Conservation (phyloP, 1,140 invertebrate species). For the Mercenaria mercenaria region DNA sequence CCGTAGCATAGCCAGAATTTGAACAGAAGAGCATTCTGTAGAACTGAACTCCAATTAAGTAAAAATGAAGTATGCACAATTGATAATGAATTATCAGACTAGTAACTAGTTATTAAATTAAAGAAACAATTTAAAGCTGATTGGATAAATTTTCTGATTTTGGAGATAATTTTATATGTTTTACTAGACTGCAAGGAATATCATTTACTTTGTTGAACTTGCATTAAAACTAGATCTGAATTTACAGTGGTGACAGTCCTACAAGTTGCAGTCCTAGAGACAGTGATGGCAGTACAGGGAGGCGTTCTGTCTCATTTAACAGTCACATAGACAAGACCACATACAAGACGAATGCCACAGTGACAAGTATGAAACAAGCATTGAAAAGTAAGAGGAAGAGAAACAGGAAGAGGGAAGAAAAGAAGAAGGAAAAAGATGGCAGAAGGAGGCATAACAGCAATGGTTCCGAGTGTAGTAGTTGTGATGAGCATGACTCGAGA, state of each 20-base stretch:
- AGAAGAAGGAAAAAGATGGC: constrained; percentile 59
- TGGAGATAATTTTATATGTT: no score
- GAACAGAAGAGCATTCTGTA: no score
- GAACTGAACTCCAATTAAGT: no score
- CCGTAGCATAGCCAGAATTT: no score
- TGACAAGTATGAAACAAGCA: constrained; percentile 81
- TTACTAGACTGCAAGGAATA: no score
- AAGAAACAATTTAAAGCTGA: no score
- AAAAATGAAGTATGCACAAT: no score
- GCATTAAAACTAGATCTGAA: no score
- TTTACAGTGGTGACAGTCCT: constrained; percentile 71
- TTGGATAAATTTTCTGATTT: no score
- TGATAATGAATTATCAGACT: no score
- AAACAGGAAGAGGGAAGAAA: constrained; percentile 81
- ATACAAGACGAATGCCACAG: constrained; percentile 79
- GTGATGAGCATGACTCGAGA: constrained; percentile 71
- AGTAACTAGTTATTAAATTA: no score
- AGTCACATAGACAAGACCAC: constrained; percentile 82
- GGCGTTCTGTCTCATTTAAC: constrained; percentile 83
- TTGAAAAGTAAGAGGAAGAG: constrained; percentile 83
- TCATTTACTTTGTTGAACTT: no score
- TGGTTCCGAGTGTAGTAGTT: constrained; percentile 76
- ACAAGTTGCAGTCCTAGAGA: constrained; percentile 68
- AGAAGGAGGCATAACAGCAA: constrained; percentile 75
- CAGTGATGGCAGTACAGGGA: constrained; percentile 69